Conservation (phyloP, 2,888 invertebrate species). For the Drosophila borealis region DNA sequence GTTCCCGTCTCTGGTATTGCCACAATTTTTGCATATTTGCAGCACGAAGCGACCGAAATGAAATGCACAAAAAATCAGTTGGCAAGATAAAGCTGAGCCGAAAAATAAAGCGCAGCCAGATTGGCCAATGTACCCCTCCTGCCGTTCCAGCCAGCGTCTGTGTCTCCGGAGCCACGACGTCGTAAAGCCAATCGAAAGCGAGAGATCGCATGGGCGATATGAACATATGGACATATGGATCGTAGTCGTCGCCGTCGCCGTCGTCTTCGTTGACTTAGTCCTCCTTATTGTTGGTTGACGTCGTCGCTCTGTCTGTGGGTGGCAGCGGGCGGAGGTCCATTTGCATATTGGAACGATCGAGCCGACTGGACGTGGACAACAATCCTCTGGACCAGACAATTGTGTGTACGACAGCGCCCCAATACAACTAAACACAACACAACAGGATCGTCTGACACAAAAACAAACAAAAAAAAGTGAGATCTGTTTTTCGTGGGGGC, state of each 20-base stretch:
- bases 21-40: slow-evolving; percentile 79
- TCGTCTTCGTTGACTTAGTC: slow-evolving; percentile 10
- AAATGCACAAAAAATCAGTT: slow-evolving; percentile 63
- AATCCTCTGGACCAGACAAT: slow-evolving; percentile 49
- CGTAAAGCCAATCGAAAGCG: slow-evolving; percentile 72
- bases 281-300: slow-evolving; percentile 22
- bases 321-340: slow-evolving; percentile 68
- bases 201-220: slow-evolving; percentile 68
- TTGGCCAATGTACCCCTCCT: slow-evolving; percentile 30
- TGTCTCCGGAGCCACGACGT: slow-evolving; percentile 46
- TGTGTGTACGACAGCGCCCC: slow-evolving; percentile 61
- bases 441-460: slow-evolving; percentile 61
- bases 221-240: slow-evolving; percentile 65
- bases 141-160: slow-evolving; percentile 12
- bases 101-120: slow-evolving; percentile 60
- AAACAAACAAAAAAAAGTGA: slow-evolving; percentile 50
- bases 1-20: slow-evolving; percentile 31
- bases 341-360: slow-evolving; percentile 79
- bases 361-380: slow-evolving; percentile 41
- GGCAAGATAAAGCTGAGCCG: slow-evolving; percentile 61
- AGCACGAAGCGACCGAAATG: slow-evolving; percentile 69
- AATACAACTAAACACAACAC: slow-evolving; percentile 30
- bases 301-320: slow-evolving; percentile 70
- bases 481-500: slow-evolving; percentile 58
- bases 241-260: slow-evolving; percentile 19